Evolutionary conservation across 2,888 invertebrate genomes (phyloP).

Genomic region (Pocota personata): DNA sequence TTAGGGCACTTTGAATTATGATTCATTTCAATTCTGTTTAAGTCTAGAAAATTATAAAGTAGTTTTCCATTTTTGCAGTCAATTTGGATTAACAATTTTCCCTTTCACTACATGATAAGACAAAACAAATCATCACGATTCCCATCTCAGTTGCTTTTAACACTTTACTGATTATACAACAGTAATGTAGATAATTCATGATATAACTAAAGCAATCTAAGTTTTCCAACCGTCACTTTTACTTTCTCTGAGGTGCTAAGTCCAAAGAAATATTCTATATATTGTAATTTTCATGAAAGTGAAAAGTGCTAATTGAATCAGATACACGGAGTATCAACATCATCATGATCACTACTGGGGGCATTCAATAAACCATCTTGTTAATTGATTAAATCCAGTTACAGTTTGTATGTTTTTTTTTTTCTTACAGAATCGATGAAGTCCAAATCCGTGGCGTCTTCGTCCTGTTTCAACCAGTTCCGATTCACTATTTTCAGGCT

Average conservation of each 20-base stretch:
- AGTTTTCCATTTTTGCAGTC: too few species aligned
- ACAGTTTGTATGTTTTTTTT: neutral
- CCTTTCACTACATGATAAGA: neutral
- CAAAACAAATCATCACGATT: neutral
- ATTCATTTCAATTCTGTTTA: too few species aligned
- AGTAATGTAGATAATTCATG: neutral
- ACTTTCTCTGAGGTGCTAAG: conserved; percentile 13
- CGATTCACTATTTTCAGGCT: conserved; percentile 19
- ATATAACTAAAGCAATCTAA: neutral
- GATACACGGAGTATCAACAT: neutral
- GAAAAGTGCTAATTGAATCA: conserved; percentile 58
- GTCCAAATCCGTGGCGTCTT: conserved; percentile 55
- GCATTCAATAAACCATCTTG: neutral
- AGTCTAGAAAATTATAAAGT: too few species aligned
- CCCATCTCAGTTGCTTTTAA: neutral
- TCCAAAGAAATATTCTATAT: conserved; percentile 19
- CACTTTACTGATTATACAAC: neutral
- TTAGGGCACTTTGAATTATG: too few species aligned
- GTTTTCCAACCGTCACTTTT: conserved; percentile 28
- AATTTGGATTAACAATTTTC: too few species aligned
- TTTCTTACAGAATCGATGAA: conserved; percentile 62
- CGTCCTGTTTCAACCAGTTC: conserved; percentile 52
- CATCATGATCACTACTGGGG: neutral
- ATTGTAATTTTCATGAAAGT: conserved; percentile 39
- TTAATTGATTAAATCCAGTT: conserved; percentile 13